phyloP scores from a whole-genome alignment of 2,113 vertebrate genomes.

The Thinocorus orbignyianus region DNA sequence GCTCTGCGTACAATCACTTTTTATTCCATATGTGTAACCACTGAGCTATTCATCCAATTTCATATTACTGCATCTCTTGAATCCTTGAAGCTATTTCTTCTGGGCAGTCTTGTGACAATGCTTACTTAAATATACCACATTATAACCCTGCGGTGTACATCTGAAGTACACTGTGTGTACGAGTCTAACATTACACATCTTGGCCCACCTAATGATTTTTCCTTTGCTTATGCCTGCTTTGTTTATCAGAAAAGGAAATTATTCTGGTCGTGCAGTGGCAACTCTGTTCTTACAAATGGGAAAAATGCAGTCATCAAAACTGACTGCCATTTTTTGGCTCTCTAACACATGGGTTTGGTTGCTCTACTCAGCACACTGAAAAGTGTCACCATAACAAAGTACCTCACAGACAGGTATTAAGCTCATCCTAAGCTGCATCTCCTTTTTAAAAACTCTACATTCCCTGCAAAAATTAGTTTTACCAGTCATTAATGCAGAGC shows the following conservation, averaged over 20 bases:
- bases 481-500: not conserved
- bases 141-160: not conserved
- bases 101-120: not conserved
- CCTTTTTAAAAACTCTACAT: not conserved
- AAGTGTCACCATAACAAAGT: not conserved
- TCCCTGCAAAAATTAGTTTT: not conserved
- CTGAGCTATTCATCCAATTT: slow-evolving; percentile 49
- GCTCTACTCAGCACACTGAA: not conserved
- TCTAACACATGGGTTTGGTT: not conserved
- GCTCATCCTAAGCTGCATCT: not conserved
- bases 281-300: not conserved
- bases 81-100: slow-evolving; percentile 9
- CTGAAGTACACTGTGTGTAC: not conserved
- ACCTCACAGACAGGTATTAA: not conserved
- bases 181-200: not conserved
- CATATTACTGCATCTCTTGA: slow-evolving; percentile 3
- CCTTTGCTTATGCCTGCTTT: not conserved
- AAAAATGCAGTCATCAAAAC: not conserved
- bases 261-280: not conserved
- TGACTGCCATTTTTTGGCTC: not conserved
- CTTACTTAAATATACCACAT: slow-evolving; percentile 13
- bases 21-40: slow-evolving; percentile 43
- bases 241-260: not conserved
- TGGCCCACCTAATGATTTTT: not conserved
- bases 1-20: slow-evolving; percentile 38